A percentile compares a stretch with the other conserved stretches of the same genome.
Evolutionary conservation across 2,797 vertebrate genomes (phyloP).

Genomic region (Brachymystax lenok): DNA sequence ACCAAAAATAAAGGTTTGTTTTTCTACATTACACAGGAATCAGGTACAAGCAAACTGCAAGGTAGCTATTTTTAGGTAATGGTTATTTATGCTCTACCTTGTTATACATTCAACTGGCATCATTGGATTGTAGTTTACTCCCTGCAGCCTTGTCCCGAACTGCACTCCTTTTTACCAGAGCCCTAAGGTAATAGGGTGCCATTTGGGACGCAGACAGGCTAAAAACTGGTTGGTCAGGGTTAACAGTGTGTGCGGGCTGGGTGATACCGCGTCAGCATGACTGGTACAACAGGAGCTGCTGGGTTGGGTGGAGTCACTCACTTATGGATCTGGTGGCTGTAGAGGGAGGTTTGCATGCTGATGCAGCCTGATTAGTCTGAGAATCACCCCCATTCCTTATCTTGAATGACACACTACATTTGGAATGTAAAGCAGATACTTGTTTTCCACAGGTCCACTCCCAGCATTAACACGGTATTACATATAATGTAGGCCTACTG

Average conservation of each 20-base stretch:
- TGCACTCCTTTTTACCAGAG: neutral
- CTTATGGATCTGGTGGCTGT: slow-evolving; percentile 14
- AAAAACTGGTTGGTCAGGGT: slow-evolving; percentile 49
- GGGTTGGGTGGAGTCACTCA: slow-evolving; percentile 24
- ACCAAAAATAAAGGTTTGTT: slow-evolving; percentile 44
- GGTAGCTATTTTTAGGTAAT: slow-evolving; percentile 29
- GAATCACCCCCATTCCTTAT: neutral
- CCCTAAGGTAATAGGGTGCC: neutral
- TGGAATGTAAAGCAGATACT: neutral
- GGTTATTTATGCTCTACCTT: slow-evolving; percentile 8
- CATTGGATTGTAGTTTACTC: neutral
- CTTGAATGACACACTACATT: neutral
- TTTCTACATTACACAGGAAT: neutral
- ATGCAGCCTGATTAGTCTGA: neutral
- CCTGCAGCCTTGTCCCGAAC: neutral
- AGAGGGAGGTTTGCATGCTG: neutral
- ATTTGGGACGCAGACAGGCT: neutral
- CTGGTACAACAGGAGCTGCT: slow-evolving; percentile 8
- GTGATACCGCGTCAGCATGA: slow-evolving; percentile 31
- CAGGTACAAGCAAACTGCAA: neutral
- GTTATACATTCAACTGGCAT: neutral
- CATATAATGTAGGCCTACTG: too few relatives aligned
- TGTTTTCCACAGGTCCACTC: too few relatives aligned
- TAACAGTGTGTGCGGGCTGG: slow-evolving; percentile 16
- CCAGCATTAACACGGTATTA: too few relatives aligned